phyloP scores from a whole-genome alignment of 2,888 invertebrate genomes.

The Philhelius pedissequus region DNA sequence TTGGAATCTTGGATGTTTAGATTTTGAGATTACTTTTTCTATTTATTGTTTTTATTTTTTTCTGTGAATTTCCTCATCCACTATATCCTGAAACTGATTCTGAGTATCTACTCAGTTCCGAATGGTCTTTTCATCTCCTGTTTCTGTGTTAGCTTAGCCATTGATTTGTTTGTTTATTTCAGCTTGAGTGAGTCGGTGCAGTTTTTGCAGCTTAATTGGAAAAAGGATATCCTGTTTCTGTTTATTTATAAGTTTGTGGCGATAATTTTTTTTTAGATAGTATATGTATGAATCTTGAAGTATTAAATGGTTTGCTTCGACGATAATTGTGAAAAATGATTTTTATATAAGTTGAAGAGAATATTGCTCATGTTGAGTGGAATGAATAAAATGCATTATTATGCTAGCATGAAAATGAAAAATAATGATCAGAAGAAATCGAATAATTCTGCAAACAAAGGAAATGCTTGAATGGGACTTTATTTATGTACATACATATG shows the following conservation, averaged over 20 bases:
- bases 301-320: not conserved
- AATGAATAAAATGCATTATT: no score
- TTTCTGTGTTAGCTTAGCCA: constrained; percentile 42
- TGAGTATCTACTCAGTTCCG: not conserved
- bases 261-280: not conserved
- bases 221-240: constrained; percentile 45
- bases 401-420: no score
- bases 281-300: no score
- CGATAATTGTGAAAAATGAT: not conserved
- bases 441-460: no score
- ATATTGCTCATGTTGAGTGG: not conserved
- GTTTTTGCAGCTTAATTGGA: constrained; percentile 54
- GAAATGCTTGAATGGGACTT: no score
- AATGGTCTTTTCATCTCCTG: constrained; percentile 25
- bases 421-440: no score
- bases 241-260: constrained; percentile 25
- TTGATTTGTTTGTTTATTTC: constrained; percentile 60
- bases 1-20: constrained; percentile 40
- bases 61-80: not conserved
- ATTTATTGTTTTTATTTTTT: constrained; percentile 20
- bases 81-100: not conserved
- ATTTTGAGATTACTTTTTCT: constrained; percentile 55
- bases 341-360: not conserved
- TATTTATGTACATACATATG: no score
- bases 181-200: constrained; percentile 41